Percentiles rank a stretch among this genome's conserved stretches.
Conservation (phyloP, 2,888 invertebrate species). For the Xylota segnis region DNA sequence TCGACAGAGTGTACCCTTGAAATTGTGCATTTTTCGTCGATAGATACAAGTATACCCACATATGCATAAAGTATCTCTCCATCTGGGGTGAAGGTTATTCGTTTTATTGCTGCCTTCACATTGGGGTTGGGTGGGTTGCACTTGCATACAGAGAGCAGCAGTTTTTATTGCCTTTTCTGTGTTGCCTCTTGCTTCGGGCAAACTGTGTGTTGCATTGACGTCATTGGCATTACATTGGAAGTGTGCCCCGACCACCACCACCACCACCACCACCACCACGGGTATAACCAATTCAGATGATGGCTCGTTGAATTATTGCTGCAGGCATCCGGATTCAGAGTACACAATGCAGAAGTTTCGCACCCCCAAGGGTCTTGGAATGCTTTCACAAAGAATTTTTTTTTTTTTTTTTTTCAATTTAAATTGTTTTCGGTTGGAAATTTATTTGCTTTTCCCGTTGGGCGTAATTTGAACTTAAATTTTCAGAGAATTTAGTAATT, state of each 20-base stretch:
- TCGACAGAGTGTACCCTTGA: slow-evolving; percentile 61
- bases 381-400: slow-evolving; percentile 21
- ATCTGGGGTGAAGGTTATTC: slow-evolving; percentile 75
- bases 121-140: slow-evolving; percentile 62
- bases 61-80: slow-evolving; percentile 56
- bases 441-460: slow-evolving; percentile 15
- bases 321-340: slow-evolving; percentile 51
- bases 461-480: neutral
- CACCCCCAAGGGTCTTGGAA: slow-evolving; percentile 49
- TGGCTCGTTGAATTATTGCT: slow-evolving; percentile 72
- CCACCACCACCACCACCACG: neutral
- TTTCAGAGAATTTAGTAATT: neutral
- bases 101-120: slow-evolving; percentile 69
- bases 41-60: slow-evolving; percentile 48
- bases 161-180: slow-evolving; percentile 64
- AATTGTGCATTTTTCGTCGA: slow-evolving; percentile 72
- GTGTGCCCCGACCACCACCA: neutral
- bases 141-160: slow-evolving; percentile 37
- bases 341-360: slow-evolving; percentile 43
- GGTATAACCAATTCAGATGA: slow-evolving; percentile 34
- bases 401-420: slow-evolving; percentile 29
- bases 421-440: slow-evolving; percentile 16
- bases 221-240: slow-evolving; percentile 62
- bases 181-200: neutral
- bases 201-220: slow-evolving; percentile 61